Percentiles rank a stretch among this genome's conserved stretches.
phyloP scores from a whole-genome alignment of 2,888 invertebrate species.

The Camptogramma bilineatum region DNA sequence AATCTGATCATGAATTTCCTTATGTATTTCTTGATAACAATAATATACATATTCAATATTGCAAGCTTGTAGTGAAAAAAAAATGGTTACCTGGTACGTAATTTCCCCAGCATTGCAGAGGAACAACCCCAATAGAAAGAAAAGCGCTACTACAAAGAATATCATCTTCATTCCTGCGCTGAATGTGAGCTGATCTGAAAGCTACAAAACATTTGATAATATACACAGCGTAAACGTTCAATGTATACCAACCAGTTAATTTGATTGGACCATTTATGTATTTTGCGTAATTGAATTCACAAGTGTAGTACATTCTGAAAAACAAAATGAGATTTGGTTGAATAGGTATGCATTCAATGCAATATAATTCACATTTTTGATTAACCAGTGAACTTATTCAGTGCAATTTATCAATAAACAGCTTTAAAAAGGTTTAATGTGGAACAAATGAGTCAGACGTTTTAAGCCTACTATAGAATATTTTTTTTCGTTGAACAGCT shows the following conservation, averaged over 20 bases:
- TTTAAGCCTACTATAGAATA: no score
- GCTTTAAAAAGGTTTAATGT: background rate
- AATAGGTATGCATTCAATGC: background rate
- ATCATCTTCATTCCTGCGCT: conserved; percentile 68
- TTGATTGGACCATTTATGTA: background rate
- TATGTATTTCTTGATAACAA: no score
- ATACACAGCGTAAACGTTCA: background rate
- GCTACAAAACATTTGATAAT: conserved; percentile 50
- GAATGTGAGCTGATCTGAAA: conserved; percentile 66
- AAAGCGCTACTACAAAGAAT: conserved; percentile 67
- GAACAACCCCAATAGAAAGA: conserved; percentile 71
- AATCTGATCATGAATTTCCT: background rate
- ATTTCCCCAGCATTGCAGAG: conserved; percentile 80
- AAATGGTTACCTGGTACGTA: conserved; percentile 67
- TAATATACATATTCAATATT: no score
- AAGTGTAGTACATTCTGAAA: background rate
- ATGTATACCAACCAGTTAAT: background rate
- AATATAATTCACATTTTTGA: conserved; percentile 2
- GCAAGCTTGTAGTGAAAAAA: no score
- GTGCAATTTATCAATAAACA: conserved; percentile 5
- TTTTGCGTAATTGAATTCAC: background rate
- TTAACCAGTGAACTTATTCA: conserved; percentile 12
- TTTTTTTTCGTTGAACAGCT: no score
- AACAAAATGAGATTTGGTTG: conserved; percentile 6
- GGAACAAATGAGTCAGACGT: background rate